phyloP scores from a whole-genome alignment of 2,113 vertebrate species.

The Gopherus flavomarginatus region DNA sequence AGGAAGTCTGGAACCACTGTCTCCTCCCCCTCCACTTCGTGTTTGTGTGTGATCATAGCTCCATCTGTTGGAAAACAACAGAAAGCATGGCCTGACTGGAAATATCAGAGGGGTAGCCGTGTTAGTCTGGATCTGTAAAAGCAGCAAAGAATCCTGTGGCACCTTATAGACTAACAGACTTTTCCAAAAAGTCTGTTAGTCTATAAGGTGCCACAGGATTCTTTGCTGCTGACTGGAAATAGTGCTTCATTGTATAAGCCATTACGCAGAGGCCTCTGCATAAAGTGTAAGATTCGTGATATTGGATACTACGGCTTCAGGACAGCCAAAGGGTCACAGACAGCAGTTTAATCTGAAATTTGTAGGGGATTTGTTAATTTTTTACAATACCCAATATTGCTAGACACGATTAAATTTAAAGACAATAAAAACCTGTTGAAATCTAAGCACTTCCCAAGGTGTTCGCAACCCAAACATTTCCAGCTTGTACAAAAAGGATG shows the following conservation, averaged over 20 bases:
- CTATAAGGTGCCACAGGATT: too few species aligned
- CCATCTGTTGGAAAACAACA: slow-evolving; percentile 57
- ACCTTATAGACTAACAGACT: too few species aligned
- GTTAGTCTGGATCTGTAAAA: too few species aligned
- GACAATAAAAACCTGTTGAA: background rate
- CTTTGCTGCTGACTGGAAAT: background rate
- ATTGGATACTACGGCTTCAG: background rate
- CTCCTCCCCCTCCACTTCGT: background rate
- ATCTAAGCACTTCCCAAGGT: background rate
- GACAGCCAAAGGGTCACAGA: background rate
- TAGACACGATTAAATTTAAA: background rate
- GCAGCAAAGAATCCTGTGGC: too few species aligned
- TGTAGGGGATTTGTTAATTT: accelerated
- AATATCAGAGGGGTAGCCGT: too few species aligned
- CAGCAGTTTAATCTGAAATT: background rate
- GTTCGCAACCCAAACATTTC: background rate
- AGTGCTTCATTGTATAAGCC: background rate
- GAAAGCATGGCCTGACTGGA: background rate
- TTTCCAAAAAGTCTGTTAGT: too few species aligned
- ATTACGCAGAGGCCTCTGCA: background rate
- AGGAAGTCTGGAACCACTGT: slow-evolving; percentile 33
- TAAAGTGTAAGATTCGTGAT: background rate
- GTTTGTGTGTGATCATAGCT: slow-evolving; percentile 3
- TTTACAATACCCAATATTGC: background rate
- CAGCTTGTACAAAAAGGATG: background rate